Evolutionary conservation across 2,888 invertebrate species (phyloP).

Genomic region (Drosophila tripunctata): DNA sequence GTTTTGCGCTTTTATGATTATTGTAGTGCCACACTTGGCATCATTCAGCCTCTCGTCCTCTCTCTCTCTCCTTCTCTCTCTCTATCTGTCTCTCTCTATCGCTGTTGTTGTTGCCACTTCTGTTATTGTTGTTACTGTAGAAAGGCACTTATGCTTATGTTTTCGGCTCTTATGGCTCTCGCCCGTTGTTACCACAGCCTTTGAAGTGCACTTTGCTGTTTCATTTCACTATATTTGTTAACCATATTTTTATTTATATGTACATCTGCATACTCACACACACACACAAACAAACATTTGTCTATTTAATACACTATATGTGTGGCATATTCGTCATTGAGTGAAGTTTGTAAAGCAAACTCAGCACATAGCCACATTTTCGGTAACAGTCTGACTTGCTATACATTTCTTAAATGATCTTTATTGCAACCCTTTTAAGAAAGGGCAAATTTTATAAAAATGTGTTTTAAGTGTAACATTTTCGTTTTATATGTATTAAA

Average conservation of each 20-base stretch:
- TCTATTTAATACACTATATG: neutral
- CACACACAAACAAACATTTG: slow-evolving; percentile 9
- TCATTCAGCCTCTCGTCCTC: slow-evolving; percentile 12
- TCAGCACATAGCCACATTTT: no score
- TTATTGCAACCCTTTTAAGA: no score
- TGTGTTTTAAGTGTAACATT: no score
- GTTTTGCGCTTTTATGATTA: slow-evolving; percentile 76
- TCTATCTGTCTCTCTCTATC: slow-evolving; percentile 4
- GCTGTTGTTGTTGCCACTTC: slow-evolving; percentile 20
- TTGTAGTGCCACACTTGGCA: slow-evolving; percentile 68
- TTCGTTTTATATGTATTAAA: no score
- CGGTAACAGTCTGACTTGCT: no score
- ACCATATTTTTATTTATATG: slow-evolving; percentile 69
- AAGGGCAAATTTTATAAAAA: no score
- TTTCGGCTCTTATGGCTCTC: slow-evolving; percentile 65
- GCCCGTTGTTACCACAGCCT: slow-evolving; percentile 55
- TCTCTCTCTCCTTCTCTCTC: slow-evolving; percentile 20
- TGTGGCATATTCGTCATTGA: no score
- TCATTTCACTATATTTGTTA: slow-evolving; percentile 74
- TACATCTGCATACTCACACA: slow-evolving; percentile 22
- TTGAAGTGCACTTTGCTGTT: slow-evolving; percentile 81
- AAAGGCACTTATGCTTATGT: slow-evolving; percentile 70
- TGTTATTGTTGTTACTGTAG: slow-evolving; percentile 38
- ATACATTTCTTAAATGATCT: no score
- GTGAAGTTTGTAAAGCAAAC: no score